phyloP scores from a whole-genome alignment of 1,140 invertebrate genomes.

The Saxidomus purpurata region DNA sequence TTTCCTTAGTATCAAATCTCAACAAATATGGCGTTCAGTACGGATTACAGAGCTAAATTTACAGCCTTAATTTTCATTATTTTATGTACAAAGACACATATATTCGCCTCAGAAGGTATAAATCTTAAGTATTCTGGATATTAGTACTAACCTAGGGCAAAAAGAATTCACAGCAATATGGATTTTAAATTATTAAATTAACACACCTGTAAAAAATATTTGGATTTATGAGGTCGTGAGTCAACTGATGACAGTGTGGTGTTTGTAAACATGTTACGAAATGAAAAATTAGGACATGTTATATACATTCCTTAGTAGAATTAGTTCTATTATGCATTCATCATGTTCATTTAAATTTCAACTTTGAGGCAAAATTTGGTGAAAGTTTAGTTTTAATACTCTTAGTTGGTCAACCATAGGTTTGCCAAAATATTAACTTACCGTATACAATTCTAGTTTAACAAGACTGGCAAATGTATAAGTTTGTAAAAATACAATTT shows the following conservation, averaged over 20 bases:
- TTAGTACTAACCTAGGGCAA: not conserved
- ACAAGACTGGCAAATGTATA: no score
- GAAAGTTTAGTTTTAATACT: no score
- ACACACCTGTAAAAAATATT: constrained; percentile 27
- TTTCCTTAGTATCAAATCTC: constrained; percentile 19
- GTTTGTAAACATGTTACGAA: constrained; percentile 32
- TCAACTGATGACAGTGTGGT: not conserved
- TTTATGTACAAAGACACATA: constrained; percentile 44
- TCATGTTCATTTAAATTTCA: no score
- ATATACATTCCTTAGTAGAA: no score
- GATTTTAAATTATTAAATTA: constrained; percentile 24
- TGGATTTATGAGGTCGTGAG: not conserved
- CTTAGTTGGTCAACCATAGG: no score
- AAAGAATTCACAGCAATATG: not conserved
- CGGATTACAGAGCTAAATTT: constrained; percentile 18
- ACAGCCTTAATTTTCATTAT: constrained; percentile 34
- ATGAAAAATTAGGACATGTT: not conserved
- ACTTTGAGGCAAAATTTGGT: no score
- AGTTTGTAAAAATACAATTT: no score
- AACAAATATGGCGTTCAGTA: constrained; percentile 46
- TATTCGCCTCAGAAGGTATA: constrained; percentile 45
- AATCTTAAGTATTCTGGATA: constrained; percentile 6
- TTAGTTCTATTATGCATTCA: no score
- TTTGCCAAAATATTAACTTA: no score
- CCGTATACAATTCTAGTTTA: no score